Evolutionary conservation across 2,113 vertebrate species (phyloP).

Genomic region (Hemibagrus wyckioides): DNA sequence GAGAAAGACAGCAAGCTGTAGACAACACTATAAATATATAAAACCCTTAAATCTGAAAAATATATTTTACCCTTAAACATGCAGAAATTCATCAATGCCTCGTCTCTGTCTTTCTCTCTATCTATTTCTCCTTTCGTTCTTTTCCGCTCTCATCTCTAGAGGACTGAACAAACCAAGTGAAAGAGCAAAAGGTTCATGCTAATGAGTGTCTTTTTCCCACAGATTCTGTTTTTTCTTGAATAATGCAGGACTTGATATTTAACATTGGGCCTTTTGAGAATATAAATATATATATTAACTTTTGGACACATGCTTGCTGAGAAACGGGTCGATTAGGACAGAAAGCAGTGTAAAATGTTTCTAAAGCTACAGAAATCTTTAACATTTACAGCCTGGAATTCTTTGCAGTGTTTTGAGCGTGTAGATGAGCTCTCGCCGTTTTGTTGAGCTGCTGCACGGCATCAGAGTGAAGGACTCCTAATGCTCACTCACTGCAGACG

Average conservation of each 20-base stretch:
- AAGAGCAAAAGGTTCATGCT: not conserved
- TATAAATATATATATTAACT: not conserved
- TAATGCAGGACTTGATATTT: slow-evolving; percentile 36
- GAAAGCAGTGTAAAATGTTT: not conserved
- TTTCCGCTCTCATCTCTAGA: slow-evolving; percentile 36
- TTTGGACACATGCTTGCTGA: not conserved
- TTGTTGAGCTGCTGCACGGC: not conserved
- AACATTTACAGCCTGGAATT: not conserved
- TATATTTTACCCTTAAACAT: not conserved
- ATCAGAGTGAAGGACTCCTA: not conserved
- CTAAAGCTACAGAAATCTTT: not conserved
- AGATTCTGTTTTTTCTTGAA: not conserved
- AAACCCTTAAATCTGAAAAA: not conserved
- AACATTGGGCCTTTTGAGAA: slow-evolving; percentile 30
- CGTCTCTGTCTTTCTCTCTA: slow-evolving; percentile 24
- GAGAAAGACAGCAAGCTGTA: not conserved
- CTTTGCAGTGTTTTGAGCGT: not conserved
- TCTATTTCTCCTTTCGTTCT: slow-evolving; percentile 23
- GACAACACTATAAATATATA: not conserved
- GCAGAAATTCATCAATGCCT: not conserved
- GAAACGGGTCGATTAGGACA: not conserved
- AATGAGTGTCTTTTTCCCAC: not conserved
- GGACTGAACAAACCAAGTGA: not conserved
- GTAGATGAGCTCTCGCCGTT: not conserved
- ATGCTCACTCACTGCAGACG: not conserved